phyloP scores from a whole-genome alignment of 2,113 vertebrate genomes.

The Hippolais icterina region DNA sequence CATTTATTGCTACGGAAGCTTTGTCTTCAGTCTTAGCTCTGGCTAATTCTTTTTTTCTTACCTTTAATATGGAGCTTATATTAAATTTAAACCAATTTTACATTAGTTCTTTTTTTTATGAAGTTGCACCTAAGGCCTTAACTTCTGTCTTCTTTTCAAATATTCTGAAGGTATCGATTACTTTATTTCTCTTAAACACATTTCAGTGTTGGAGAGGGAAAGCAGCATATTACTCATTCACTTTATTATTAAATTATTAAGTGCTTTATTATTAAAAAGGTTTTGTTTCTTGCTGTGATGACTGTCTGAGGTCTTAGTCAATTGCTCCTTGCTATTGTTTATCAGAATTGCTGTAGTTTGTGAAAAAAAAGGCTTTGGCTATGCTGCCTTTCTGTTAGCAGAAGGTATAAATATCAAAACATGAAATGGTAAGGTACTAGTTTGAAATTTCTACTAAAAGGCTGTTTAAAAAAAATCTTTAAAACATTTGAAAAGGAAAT shows the following conservation, averaged over 20 bases:
- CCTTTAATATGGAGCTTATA: background rate
- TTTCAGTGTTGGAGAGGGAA: background rate
- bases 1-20: slow-evolving; percentile 41
- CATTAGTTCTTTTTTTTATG: background rate
- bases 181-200: background rate
- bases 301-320: background rate
- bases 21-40: slow-evolving; percentile 44
- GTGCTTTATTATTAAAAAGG: background rate
- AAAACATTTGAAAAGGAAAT: background rate
- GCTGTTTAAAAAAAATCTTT: background rate
- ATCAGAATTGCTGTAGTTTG: background rate
- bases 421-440: background rate
- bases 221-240: background rate
- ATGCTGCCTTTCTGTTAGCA: background rate
- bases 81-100: background rate
- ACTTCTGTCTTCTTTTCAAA: background rate
- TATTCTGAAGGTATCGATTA: background rate
- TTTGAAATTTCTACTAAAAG: background rate
- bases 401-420: background rate
- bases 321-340: background rate
- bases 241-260: background rate
- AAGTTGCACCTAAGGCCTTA: background rate
- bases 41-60: background rate
- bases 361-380: background rate
- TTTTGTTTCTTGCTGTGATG: background rate